Evolutionary conservation across 2,797 vertebrate genomes (phyloP).

Genomic region (Chanos chanos): DNA sequence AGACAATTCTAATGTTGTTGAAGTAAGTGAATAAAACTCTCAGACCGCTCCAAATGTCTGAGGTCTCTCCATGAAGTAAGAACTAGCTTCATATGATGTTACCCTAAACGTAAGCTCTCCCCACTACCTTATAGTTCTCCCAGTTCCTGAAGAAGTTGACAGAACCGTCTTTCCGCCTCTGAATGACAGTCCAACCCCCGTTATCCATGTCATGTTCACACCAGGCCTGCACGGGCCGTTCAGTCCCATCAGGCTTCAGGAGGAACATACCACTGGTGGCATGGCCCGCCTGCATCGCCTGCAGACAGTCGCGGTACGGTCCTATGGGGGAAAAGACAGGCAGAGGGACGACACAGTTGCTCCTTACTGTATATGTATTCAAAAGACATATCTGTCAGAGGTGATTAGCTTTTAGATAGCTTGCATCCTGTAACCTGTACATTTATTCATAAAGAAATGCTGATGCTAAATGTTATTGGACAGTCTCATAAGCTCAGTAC

Average conservation of each 20-base stretch:
- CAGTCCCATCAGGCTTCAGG: conserved; percentile 81
- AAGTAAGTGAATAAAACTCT: conserved; percentile 1
- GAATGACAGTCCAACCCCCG: conserved; percentile 95
- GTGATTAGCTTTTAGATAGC: no score
- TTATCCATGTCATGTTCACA: conserved; percentile 93
- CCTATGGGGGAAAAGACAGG: conserved; percentile 67
- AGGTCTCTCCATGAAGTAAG: not conserved
- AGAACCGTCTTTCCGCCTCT: conserved; percentile 89
- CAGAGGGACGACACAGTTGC: not conserved
- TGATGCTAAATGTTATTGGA: no score
- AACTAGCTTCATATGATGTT: not conserved
- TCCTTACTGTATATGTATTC: not conserved
- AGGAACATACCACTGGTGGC: conserved; percentile 87
- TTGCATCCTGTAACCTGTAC: no score
- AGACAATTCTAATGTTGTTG: not conserved
- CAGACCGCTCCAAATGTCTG: not conserved
- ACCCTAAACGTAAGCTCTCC: no score
- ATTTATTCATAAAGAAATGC: no score
- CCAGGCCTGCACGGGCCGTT: conserved; percentile 85
- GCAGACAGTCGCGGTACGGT: conserved; percentile 90
- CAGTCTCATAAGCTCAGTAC: no score
- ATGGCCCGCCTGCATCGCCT: conserved; percentile 87
- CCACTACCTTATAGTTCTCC: conserved; percentile 94
- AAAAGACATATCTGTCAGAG: no score
- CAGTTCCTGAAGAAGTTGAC: conserved; percentile 98